These are phyloP conservation scores for Phylloscopus collybita DNA, from an alignment of 2,797 vertebrate species.

Conservation along the genomic window DNA sequence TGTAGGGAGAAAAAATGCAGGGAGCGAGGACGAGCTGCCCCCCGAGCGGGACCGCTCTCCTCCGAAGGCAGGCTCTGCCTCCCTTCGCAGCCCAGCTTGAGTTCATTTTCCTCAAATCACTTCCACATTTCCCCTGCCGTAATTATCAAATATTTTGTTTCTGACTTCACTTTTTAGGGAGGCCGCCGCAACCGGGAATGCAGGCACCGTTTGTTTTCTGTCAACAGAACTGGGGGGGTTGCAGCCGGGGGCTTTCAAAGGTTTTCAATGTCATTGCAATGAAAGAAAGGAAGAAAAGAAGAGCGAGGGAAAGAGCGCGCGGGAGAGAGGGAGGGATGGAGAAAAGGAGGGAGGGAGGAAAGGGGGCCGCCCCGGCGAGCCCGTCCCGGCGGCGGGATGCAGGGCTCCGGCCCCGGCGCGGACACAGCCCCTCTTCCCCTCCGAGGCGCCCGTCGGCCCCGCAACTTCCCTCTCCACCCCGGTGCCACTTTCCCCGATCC, in stretches of 20 bases:
- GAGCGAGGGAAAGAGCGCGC: background rate
- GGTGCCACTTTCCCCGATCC: background rate
- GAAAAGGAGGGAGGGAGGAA: background rate
- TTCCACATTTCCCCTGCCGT: constrained; percentile 78
- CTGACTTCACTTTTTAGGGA: constrained; percentile 79
- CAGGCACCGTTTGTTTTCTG: constrained; percentile 64
- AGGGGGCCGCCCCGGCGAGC: background rate
- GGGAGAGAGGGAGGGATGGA: background rate
- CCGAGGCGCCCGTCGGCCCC: background rate
- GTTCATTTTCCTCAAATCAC: constrained; percentile 75
- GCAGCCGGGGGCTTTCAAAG: constrained; percentile 33
- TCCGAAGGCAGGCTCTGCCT: constrained; percentile 63
- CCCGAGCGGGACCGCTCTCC: constrained; percentile 53
- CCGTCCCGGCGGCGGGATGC: background rate
- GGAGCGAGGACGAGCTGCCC: background rate
- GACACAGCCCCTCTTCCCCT: background rate
- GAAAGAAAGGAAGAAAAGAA: background rate
- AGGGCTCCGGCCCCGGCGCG: too few species aligned
- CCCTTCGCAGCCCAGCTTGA: constrained; percentile 69
- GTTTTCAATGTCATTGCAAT: constrained; percentile 36
- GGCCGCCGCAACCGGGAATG: constrained; percentile 57
- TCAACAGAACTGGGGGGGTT: constrained; percentile 43
- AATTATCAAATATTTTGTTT: constrained; percentile 79
- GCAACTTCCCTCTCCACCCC: background rate
- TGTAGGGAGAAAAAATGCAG: constrained; percentile 7